These are phyloP conservation scores for Platichthys stellatus DNA, from an alignment of 2,113 vertebrate genomes.

Conservation along the genomic window DNA sequence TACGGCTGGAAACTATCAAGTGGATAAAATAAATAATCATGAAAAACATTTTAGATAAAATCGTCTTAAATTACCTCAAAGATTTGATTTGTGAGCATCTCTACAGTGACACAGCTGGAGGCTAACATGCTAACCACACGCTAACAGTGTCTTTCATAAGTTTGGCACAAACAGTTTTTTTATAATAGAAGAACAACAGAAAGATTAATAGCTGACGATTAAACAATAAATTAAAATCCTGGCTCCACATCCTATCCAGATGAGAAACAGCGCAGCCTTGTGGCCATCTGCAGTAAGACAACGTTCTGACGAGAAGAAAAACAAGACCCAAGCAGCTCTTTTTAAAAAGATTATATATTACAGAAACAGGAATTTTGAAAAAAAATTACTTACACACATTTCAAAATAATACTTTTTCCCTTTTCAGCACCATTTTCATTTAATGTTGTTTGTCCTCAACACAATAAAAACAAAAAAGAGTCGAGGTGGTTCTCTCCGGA, in stretches of 20 bases:
- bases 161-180: too few relatives aligned
- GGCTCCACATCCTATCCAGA: too few relatives aligned
- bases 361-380: conserved; percentile 78
- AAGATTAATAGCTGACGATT: too few relatives aligned
- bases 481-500: conserved; percentile 62
- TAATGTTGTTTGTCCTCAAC: conserved; percentile 65
- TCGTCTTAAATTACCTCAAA: too few relatives aligned
- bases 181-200: too few relatives aligned
- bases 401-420: conserved; percentile 80
- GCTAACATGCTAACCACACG: not conserved
- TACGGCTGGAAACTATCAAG: too few relatives aligned
- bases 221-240: too few relatives aligned
- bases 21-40: too few relatives aligned
- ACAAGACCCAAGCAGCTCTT: conserved; percentile 80
- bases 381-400: conserved; percentile 87
- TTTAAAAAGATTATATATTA: conserved; percentile 88
- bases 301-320: conserved; percentile 54
- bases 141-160: not conserved
- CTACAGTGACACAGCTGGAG: not conserved
- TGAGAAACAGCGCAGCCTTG: not conserved
- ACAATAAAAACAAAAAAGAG: conserved; percentile 62
- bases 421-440: conserved; percentile 82
- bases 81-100: too few relatives aligned
- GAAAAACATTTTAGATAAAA: too few relatives aligned
- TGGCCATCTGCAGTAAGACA: not conserved